Evolutionary conservation across 2,797 vertebrate genomes (phyloP), one percentile per base, ranked within the genome.

Genomic region (Sebastes nivosus): DNA sequence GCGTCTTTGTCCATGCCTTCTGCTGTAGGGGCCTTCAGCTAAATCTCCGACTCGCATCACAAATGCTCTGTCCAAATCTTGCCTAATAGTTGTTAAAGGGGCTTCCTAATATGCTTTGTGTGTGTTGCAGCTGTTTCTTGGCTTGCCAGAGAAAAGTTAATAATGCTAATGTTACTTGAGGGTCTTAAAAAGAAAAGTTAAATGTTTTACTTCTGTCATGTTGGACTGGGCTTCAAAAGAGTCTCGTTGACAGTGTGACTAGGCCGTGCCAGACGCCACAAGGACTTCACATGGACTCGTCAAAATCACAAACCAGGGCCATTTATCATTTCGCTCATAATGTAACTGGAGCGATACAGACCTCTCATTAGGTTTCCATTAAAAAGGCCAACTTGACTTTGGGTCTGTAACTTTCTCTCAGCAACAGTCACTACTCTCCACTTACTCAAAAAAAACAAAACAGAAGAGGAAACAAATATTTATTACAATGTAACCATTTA

Each of bases 401-500:
- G 9, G 71, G 54, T 65, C 80, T 77, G 46, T 7, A 14, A 16
- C 54, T n/a, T 60, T 30, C 64, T 54, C 36, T 42, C 38, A 42
- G 38, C 59, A 63, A 42, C 30, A 64, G 16, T 65, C 72, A 58
- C 42, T n/a, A 8, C 29, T 61, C 36, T 54, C 16, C 20, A 4
- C 3, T 34, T 22, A 63, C 36, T 20, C 36, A 52, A 14, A 42
- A 42, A 14, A 32, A 14, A 32, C 14, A 85, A 82, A 88, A 61
- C 59, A 71, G 32, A 59, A 55, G 30, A 74, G n/a, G 57, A 81
- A 59, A 81, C 75, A 73, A 29, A 58, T 42, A 58, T 74, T 85
- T 94, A 92, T 77, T 92, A 67, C 83, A 95, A 95, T 59, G 77
- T 91, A 87, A 87, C 83, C 76, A 90, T 96, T 96, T 96, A 96